Evolutionary conservation across 2,113 vertebrate genomes (phyloP), one percentile per base, ranked within the genome.

Genomic region (Plotosus lineatus): DNA sequence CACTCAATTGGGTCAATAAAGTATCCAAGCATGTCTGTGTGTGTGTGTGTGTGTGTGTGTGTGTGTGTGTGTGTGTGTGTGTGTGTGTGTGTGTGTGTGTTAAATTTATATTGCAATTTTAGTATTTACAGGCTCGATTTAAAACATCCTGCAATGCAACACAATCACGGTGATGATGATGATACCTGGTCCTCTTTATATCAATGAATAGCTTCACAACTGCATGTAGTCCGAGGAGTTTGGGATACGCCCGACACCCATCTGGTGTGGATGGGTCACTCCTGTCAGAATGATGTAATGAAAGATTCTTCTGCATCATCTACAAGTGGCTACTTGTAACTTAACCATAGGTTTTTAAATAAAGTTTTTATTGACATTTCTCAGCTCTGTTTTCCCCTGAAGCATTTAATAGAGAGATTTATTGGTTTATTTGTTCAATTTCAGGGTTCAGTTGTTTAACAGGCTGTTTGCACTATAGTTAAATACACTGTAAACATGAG

Each of bases 361-460:
- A 17, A 73, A 28, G 46, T 12, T 33, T 73, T 50, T 19, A 61
- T 33, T 73, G 28, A 73, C 28, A 51, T 36, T 72, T 72, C 68
- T 48, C 68, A 73, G 69, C 46, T 50, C 28, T 11, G 17, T 8
- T 31, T 73, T 17, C 12, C 46, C 46, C 69, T 15, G 0, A 51
- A 73, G 46, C 46, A 8, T 36, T 33, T 73, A 51, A 44, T 46
- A 73, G 69, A 73, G 3, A 48, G 3, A 33, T 28, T 33, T 17
- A 28, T 3, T 26, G 23, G 40, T 23, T 28, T 15, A 26, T 69
- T 69, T 46, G 40, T 69, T 44, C 10, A 66, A 40, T 66, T 40
- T 40, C 3, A n/a, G 40, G 48, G n/a, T 48, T 28, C 12, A 48
- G 14, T 15, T 1, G 10, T 46, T 17, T 48, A 33, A 10, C 1